A percentile compares a stretch with the other conserved stretches of the same genome.
Evolutionary conservation across 2,113 vertebrate genomes (phyloP).

Genomic region (Takifugu flavidus): DNA sequence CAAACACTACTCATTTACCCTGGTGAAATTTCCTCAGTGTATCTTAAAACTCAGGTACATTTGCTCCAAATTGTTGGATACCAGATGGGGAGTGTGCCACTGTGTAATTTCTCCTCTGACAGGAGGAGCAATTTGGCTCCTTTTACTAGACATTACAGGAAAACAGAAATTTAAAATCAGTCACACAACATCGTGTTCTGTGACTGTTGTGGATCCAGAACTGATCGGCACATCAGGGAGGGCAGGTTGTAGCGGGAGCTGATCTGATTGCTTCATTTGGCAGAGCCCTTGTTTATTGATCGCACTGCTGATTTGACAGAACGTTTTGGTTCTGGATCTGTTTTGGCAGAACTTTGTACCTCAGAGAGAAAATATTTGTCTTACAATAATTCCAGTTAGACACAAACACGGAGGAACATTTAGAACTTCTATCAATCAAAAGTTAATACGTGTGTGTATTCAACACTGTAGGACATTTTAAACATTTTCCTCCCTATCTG

Average conservation of each 20-base stretch:
- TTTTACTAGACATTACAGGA: slow-evolving; percentile 30
- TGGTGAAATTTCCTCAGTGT: not conserved
- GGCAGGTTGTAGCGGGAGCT: slow-evolving; percentile 11
- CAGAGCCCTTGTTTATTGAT: slow-evolving; percentile 31
- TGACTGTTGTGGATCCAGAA: no score
- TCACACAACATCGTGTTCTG: not conserved
- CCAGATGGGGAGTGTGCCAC: slow-evolving; percentile 8
- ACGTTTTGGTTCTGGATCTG: slow-evolving; percentile 6
- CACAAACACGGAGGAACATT: no score
- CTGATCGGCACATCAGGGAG: not conserved
- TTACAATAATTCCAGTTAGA: no score
- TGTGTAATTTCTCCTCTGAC: slow-evolving; percentile 21
- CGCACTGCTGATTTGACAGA: slow-evolving; percentile 17
- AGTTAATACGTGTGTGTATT: no score
- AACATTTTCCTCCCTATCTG: no score
- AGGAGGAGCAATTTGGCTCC: slow-evolving; percentile 3
- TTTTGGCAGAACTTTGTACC: not conserved
- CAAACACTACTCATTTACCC: no score
- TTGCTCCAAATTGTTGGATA: slow-evolving; percentile 14
- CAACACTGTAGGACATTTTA: no score
- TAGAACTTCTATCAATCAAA: no score
- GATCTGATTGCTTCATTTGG: slow-evolving; percentile 32
- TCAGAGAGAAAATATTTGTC: no score
- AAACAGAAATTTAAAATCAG: slow-evolving; percentile 32
- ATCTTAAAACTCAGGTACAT: not conserved